Base-by-base conservation (phyloP, 2,797 vertebrate species). In the Myoxocephalus aenaeus region DNA sequence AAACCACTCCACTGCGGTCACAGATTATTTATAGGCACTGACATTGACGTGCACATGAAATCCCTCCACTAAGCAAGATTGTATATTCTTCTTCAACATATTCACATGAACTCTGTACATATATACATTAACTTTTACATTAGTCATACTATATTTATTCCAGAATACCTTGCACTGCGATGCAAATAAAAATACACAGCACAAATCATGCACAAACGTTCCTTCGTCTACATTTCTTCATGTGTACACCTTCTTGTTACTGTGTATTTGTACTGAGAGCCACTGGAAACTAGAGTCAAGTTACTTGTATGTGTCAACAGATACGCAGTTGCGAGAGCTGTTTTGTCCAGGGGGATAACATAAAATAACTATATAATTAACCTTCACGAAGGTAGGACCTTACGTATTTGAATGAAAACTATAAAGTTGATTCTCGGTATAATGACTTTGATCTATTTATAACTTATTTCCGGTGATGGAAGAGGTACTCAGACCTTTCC, bases 21-120 rank as follows among this genome's bases (percentile, higher is more conserved):
- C 14, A 22, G 18, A 27, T 61, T 44, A 69, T 69, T 69, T 18
- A 50, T 44, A 48, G n/a, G 57, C 54, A 46, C 27, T 70, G 40
- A 34, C 40, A 70, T 40, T 36, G 3, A 42, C 32, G 13, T 36
- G 32, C 10, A 7, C 42, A 65, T 53, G 8, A 51, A 25, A 67
- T 38, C 48, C 13, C 46, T 51, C 15, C 9, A 66, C 27, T 66
- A 10, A 36, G 64, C 46, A 57, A 57, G 0, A 32, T 25, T 53
- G 18, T 20, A 20, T 14, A 27, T 54, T 25, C 53, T 54, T 54
- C 18, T 14, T 27, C 8, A 54, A 54, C 22, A 54, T 27, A 3
- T 54, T 54, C 22, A 54, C 48, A 20, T 40, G 46, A 63, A 70
- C 53, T 34, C 44, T 20, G 56, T 51, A 9, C n/a, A n/a, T 51